Evolutionary conservation across 2,888 invertebrate species (phyloP).

Genomic region (Zootermopsis nevadensis): DNA sequence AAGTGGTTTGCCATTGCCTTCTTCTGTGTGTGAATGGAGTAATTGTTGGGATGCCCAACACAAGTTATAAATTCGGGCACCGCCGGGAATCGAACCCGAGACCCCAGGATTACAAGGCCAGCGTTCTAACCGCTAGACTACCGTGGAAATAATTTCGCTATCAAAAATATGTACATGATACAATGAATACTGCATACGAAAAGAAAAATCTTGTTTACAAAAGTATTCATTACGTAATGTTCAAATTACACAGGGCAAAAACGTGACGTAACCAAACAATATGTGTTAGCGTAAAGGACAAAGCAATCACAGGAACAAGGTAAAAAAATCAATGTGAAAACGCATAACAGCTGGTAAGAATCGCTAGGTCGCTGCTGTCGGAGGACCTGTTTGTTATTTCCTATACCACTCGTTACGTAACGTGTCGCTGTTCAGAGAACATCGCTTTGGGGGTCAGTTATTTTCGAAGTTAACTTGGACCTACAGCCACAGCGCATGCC

Average conservation of each 20-base stretch:
- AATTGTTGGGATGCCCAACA: no score
- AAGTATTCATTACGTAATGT: background rate
- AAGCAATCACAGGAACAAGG: conserved; percentile 10
- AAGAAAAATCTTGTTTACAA: background rate
- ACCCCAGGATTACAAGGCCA: no score
- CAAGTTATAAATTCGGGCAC: no score
- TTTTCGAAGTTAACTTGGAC: background rate
- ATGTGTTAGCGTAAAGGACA: conserved; percentile 21
- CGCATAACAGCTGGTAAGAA: background rate
- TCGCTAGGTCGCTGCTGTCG: background rate
- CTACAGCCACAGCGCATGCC: background rate
- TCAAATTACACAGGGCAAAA: conserved; percentile 22
- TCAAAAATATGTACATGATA: no score
- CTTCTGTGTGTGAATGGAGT: no score
- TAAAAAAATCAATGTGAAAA: conserved; percentile 6
- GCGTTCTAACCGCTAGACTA: no score
- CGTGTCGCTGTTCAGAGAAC: background rate
- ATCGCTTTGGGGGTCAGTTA: background rate
- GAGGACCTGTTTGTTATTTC: background rate
- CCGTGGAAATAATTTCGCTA: no score
- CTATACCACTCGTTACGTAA: background rate
- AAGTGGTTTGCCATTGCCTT: no score
- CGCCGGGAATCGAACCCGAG: no score
- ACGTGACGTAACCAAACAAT: background rate
- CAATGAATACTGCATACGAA: background rate